Evolutionary conservation across 1,140 invertebrate species (phyloP), one percentile per base, ranked within the genome.

Genomic region (Cyphomyrmex costatus): DNA sequence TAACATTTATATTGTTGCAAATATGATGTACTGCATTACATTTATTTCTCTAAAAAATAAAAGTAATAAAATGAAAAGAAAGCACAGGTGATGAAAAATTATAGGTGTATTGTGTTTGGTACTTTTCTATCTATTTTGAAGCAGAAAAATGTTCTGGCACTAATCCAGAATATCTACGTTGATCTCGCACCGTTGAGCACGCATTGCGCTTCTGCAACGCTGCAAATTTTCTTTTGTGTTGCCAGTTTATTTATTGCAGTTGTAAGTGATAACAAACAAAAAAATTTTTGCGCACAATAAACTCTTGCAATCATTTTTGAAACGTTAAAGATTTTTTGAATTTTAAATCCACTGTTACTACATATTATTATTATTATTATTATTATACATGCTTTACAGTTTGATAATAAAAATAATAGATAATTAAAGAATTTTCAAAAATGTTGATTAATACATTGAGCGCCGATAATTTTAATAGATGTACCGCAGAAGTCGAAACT

Each of bases 71-170:
- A 70, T 30, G 16, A 36, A 16, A 68, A 19, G n/a, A 56, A 56
- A 71, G 33, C 49, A 3, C 65, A 5, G 21, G n/a, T 14, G 49
- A 46, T 60, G 79, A 82, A 30, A 70, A 60, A 82, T 58, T 24
- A 12, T 58, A n/a, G 65, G 27, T 24, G 19, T n/a, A 1, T 24
- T 8, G 30, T 21, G 27, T 60, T 68, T 68, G 77, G 14, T 60
- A 58, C 14, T 12, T 49, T 60, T 71, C 21, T 46, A 71, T 74
- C 79, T 73, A 83, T 83, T 83, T 83, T 74, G 73, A 49, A 71
- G 60, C 42, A 24, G 61, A 83, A 83, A 60, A 74, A 49, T 83
- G 56, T 49, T 61, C n/a, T 83, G 79, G 79, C 79, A 33, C 3
- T 30, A 83, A 83, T 83, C 53, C 79, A 83, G 3, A 61, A 60